Evolutionary conservation across 2,888 invertebrate genomes (phyloP).

Genomic region (Drosophila sordidapex): DNA sequence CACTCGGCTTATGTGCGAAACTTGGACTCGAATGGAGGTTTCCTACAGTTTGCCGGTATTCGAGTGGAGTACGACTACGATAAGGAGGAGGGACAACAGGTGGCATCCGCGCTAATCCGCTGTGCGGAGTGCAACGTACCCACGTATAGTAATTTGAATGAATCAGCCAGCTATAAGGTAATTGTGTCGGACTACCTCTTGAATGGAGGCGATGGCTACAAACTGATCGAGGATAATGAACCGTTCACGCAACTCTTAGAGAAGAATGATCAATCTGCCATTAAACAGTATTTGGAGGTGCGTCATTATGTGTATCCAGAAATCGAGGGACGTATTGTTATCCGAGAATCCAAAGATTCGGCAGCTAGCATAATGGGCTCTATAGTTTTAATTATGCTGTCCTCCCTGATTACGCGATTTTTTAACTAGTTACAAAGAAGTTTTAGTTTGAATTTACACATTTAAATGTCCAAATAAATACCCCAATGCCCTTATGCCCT

Average conservation of each 20-base stretch:
- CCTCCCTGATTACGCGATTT: constrained; percentile 38
- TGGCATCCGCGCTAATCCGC: constrained; percentile 87
- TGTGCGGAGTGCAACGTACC: constrained; percentile 90
- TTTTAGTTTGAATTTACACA: constrained; percentile 26
- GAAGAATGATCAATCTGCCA: constrained; percentile 86
- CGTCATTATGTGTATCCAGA: constrained; percentile 88
- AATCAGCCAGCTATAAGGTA: constrained; percentile 88
- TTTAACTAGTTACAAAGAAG: constrained; percentile 34
- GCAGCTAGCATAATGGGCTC: constrained; percentile 52
- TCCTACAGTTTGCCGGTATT: constrained; percentile 93
- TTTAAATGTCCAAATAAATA: constrained; percentile 31
- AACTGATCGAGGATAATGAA: constrained; percentile 53
- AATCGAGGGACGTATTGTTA: constrained; percentile 87
- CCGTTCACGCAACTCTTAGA: constrained; percentile 77
- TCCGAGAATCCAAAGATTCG: constrained; percentile 17
- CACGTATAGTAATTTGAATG: constrained; percentile 86
- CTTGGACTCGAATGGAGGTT: constrained; percentile 88
- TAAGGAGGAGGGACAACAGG: constrained; percentile 87
- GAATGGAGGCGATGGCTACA: constrained; percentile 90
- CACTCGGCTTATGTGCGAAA: constrained; percentile 87
- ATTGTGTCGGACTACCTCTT: constrained; percentile 89
- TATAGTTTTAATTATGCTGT: constrained; percentile 43
- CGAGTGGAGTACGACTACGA: constrained; percentile 89
- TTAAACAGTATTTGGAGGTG: constrained; percentile 87
- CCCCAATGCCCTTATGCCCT: constrained; percentile 11